A percentile compares a stretch with the other conserved stretches of the same genome.
These are phyloP conservation scores for Eristalinus aeneus DNA, from an alignment of 2,888 invertebrate species.

Conservation along the genomic window DNA sequence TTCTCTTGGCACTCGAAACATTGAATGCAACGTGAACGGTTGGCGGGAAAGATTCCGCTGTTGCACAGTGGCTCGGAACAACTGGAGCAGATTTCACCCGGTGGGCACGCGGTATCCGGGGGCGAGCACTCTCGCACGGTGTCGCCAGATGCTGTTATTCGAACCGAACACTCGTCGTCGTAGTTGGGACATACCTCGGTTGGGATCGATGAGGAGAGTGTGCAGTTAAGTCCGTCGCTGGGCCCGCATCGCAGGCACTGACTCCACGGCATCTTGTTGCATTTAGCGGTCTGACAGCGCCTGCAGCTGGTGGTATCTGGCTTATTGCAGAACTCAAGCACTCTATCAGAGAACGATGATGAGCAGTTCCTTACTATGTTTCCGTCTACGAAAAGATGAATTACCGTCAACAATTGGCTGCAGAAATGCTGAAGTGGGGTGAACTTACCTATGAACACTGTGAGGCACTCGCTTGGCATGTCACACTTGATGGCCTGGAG, in stretches of 20 bases:
- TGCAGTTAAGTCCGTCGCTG: slow-evolving; percentile 52
- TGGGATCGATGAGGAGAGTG: slow-evolving; percentile 31
- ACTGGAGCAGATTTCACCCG: background rate
- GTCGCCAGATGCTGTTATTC: slow-evolving; percentile 45
- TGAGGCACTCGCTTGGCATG: slow-evolving; percentile 9
- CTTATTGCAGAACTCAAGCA: background rate
- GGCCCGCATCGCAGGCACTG: slow-evolving; percentile 69
- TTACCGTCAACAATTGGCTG: slow-evolving; percentile 4
- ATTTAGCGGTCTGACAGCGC: slow-evolving; percentile 33
- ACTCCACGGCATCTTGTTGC: slow-evolving; percentile 59
- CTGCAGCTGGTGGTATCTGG: slow-evolving; percentile 3
- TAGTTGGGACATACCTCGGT: slow-evolving; percentile 42
- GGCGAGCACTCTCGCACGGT: slow-evolving; percentile 65
- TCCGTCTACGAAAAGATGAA: too few species aligned
- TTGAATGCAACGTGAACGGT: slow-evolving; percentile 64
- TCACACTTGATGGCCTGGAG: slow-evolving; percentile 25
- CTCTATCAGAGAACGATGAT: background rate
- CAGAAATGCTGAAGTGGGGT: too few species aligned
- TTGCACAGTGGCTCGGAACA: slow-evolving; percentile 62
- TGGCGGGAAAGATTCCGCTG: slow-evolving; percentile 51
- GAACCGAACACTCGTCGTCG: slow-evolving; percentile 57
- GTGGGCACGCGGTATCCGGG: background rate
- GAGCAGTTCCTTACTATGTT: slow-evolving; percentile 43
- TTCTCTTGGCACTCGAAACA: slow-evolving; percentile 59
- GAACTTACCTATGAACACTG: slow-evolving; percentile 23